A percentile compares a stretch with the other conserved stretches of the same genome.
These are phyloP conservation scores for Odontamblyopus rebecca DNA, from an alignment of 2,797 vertebrate species.

Conservation along the genomic window DNA sequence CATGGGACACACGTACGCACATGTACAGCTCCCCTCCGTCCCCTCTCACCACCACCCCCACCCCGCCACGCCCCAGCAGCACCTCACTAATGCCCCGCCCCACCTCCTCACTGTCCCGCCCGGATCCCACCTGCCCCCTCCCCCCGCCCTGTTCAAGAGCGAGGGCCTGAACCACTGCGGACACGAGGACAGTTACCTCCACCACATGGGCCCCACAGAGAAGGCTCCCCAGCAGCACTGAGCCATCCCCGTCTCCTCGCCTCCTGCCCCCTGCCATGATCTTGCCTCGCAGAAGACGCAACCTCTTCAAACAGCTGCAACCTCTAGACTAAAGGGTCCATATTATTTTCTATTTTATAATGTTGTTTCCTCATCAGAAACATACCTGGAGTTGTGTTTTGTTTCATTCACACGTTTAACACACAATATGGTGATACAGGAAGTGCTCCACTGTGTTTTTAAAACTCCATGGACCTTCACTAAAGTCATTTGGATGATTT, in stretches of 20 bases:
- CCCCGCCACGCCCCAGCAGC: conserved; percentile 70
- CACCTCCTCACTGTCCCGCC: conserved; percentile 85
- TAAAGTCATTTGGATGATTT: too few species aligned
- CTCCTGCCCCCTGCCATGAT: conserved; percentile 6
- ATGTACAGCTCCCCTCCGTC: conserved; percentile 87
- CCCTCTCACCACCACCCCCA: conserved; percentile 87
- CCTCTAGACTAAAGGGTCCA: conserved; percentile 8
- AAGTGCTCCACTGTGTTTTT: too few species aligned
- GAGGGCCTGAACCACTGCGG: conserved; percentile 94
- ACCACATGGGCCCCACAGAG: conserved; percentile 85
- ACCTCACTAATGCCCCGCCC: conserved; percentile 77
- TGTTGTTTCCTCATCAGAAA: too few species aligned
- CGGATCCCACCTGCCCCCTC: conserved; percentile 87
- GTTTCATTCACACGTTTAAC: too few species aligned
- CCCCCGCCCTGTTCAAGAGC: conserved; percentile 94
- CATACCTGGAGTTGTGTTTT: too few species aligned
- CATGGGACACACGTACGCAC: conserved; percentile 85
- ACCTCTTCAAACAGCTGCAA: conserved; percentile 30
- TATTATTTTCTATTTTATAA: too few species aligned
- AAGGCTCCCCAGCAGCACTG: conserved; percentile 90
- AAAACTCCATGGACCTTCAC: too few species aligned
- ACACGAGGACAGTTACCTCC: conserved; percentile 89
- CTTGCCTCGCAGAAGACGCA: conserved; percentile 41
- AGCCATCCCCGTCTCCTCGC: conserved; percentile 47
- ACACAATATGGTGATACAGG: too few species aligned